These are phyloP conservation scores for Chaenogobius annularis DNA, from an alignment of 2,113 vertebrate genomes.

Conservation along the genomic window DNA sequence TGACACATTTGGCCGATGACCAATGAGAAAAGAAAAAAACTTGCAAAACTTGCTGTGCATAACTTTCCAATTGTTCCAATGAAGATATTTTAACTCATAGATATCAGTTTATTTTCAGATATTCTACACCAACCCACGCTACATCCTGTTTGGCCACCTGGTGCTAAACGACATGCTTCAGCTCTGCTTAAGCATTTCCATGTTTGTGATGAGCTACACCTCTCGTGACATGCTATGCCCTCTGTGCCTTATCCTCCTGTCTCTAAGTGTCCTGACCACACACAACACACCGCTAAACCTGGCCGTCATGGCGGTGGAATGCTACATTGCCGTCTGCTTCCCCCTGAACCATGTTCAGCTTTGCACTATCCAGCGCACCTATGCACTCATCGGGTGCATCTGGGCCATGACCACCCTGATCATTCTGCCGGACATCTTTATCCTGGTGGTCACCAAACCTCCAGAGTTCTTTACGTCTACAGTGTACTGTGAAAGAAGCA, in stretches of 20 bases:
- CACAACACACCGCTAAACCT: not conserved
- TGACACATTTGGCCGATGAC: too few species aligned
- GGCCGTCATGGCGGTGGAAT: not conserved
- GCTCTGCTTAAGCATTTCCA: slow-evolving; percentile 11
- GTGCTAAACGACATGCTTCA: slow-evolving; percentile 60
- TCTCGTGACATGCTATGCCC: slow-evolving; percentile 35
- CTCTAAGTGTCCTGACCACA: not conserved
- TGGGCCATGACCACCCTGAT: slow-evolving; percentile 44
- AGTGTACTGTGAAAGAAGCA: slow-evolving; percentile 33
- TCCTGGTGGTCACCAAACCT: slow-evolving; percentile 46
- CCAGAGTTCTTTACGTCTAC: slow-evolving; percentile 27
- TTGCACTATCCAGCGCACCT: slow-evolving; percentile 54
- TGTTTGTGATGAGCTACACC: slow-evolving; percentile 22
- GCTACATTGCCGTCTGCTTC: not conserved
- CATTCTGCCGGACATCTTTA: slow-evolving; percentile 53
- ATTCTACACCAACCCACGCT: slow-evolving; percentile 53
- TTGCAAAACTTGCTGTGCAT: not conserved
- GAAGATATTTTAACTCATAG: not conserved
- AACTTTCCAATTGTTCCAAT: not conserved
- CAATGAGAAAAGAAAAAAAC: too few species aligned
- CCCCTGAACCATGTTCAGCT: slow-evolving; percentile 18
- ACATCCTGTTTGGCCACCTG: slow-evolving; percentile 66
- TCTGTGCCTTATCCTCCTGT: slow-evolving; percentile 52
- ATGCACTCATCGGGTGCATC: slow-evolving; percentile 54
- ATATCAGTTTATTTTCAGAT: not conserved